A percentile compares a stretch with the other conserved stretches of the same genome.
Evolutionary conservation across 2,797 vertebrate species (phyloP).

Genomic region (Phoxinus dragarum): DNA sequence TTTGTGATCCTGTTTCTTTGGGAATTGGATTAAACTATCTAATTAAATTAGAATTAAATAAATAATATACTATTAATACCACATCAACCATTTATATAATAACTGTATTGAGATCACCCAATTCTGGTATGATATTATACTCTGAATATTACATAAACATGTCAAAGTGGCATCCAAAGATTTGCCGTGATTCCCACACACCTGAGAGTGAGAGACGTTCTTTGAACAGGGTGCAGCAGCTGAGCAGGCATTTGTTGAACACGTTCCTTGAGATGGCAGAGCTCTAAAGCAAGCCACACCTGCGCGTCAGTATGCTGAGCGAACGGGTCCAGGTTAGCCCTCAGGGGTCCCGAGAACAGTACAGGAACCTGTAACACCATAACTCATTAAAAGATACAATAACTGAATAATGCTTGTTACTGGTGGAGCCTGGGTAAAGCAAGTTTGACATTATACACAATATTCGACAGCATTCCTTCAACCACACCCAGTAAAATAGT

Average conservation of each 20-base stretch:
- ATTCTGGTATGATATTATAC: not conserved
- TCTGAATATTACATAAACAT: conserved; percentile 18
- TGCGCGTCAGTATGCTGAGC: conserved; percentile 67
- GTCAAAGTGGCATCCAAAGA: not conserved
- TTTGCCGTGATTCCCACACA: conserved; percentile 48
- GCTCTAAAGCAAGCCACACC: conserved; percentile 71
- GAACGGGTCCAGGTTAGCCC: conserved; percentile 74
- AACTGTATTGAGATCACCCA: not conserved
- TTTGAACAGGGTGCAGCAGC: conserved; percentile 71
- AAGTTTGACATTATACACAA: not conserved
- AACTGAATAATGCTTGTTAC: not conserved
- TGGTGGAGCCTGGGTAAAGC: conserved; percentile 1
- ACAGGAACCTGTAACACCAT: conserved; percentile 63
- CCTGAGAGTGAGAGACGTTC: conserved; percentile 74
- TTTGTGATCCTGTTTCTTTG: too few species aligned
- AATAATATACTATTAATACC: too few species aligned
- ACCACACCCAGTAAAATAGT: conserved; percentile 55
- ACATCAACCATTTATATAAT: not conserved
- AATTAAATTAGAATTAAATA: too few species aligned
- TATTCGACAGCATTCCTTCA: conserved; percentile 46
- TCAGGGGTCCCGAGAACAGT: conserved; percentile 73
- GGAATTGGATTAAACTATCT: too few species aligned
- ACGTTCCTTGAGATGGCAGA: conserved; percentile 73
- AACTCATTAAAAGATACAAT: conserved; percentile 34
- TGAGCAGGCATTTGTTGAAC: conserved; percentile 70